Percentiles rank a stretch among this genome's conserved stretches.
Evolutionary conservation across 2,113 vertebrate species (phyloP).

Genomic region (Heterotis niloticus): DNA sequence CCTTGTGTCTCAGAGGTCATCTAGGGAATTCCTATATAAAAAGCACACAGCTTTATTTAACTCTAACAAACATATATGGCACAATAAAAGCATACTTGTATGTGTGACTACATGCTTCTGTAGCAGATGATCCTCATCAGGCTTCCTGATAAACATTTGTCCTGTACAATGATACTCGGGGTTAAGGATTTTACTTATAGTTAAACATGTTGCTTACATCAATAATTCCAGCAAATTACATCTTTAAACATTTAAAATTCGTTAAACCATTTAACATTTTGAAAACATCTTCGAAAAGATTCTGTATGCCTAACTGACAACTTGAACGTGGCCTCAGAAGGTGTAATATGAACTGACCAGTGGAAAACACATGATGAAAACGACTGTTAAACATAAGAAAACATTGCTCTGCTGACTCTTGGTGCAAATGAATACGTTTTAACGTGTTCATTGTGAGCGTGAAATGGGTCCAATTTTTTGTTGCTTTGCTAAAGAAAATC

Average conservation of each 20-base stretch:
- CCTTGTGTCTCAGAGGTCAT: neutral
- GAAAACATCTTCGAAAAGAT: neutral
- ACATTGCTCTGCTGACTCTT: neutral
- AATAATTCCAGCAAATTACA: neutral
- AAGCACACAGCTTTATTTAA: neutral
- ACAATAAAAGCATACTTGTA: constrained; percentile 5
- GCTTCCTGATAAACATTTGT: constrained; percentile 7
- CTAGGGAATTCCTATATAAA: constrained; percentile 2
- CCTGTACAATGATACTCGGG: neutral
- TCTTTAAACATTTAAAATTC: neutral
- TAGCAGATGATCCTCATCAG: neutral
- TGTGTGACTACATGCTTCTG: neutral
- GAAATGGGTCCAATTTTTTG: neutral
- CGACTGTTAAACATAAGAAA: neutral
- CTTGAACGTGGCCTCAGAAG: neutral
- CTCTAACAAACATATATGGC: neutral
- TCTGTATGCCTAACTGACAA: neutral
- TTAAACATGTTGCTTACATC: neutral
- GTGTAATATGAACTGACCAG: neutral
- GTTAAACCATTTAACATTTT: neutral
- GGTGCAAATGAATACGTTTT: neutral
- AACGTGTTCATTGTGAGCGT: neutral
- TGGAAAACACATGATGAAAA: neutral
- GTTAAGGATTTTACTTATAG: neutral
- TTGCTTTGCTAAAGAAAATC: neutral